phyloP scores from a whole-genome alignment of 2,888 invertebrate genomes.

The Agrochola lychnidis region DNA sequence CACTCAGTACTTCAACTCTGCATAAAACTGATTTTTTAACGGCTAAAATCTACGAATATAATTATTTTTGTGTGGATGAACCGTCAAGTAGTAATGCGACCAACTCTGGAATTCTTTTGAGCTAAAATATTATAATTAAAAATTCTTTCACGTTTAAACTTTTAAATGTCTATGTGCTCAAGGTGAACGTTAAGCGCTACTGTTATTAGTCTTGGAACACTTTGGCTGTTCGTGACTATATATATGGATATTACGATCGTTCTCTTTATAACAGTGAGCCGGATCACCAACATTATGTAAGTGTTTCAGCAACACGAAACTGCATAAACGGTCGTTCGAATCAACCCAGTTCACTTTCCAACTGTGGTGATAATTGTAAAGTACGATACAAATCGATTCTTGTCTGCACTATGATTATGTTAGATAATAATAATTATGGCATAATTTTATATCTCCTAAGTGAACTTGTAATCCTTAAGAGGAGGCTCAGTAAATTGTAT shows the following conservation, averaged over 20 bases:
- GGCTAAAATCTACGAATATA: constrained; percentile 32
- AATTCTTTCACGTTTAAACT: constrained; percentile 26
- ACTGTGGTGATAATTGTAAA: not conserved
- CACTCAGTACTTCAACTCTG: constrained; percentile 29
- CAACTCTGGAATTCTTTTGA: constrained; percentile 12
- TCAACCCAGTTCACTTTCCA: not conserved
- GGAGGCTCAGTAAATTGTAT: too few species aligned
- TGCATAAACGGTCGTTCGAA: not conserved
- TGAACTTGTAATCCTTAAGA: not conserved
- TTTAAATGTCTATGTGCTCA: constrained; percentile 11
- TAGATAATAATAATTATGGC: not conserved
- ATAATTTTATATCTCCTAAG: too few species aligned
- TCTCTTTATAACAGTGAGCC: not conserved
- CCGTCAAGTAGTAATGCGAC: constrained; percentile 35
- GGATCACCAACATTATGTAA: not conserved
- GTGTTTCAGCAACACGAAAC: not conserved
- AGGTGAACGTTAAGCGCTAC: not conserved
- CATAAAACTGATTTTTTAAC: constrained; percentile 48
- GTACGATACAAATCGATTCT: not conserved
- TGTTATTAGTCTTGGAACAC: not conserved
- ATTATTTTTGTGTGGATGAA: constrained; percentile 45
- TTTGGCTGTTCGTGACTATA: not conserved
- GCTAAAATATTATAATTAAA: constrained; percentile 29
- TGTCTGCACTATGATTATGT: not conserved
- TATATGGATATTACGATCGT: not conserved